These are phyloP conservation scores for Pachyseris speciosa DNA, from an alignment of 64 coral and sea anemone genomes.

Conservation along the genomic window DNA sequence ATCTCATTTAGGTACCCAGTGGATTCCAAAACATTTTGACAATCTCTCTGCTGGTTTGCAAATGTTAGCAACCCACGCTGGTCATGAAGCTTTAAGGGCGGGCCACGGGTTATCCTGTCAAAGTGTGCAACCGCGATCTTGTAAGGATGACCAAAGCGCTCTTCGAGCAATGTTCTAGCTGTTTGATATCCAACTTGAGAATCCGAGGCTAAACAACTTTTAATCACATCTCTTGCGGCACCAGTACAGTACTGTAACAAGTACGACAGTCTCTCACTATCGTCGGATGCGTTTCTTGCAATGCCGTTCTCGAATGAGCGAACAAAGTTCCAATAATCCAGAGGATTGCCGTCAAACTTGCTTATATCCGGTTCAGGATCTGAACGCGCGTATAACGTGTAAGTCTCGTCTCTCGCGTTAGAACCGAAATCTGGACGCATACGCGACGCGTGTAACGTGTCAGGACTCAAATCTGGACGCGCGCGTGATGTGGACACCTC, in stretches of 20 bases:
- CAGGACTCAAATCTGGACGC: neutral
- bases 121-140: constrained; percentile 45
- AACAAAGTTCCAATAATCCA: constrained; percentile 70
- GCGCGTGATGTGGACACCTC: neutral
- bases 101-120: constrained; percentile 51
- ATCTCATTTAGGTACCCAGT: constrained; percentile 57
- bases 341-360: constrained; percentile 42
- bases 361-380: constrained; percentile 14
- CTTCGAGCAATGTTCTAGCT: constrained; percentile 46
- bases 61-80: constrained; percentile 38
- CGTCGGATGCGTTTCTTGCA: constrained; percentile 2
- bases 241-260: constrained; percentile 57
- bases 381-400: neutral
- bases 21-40: constrained; percentile 9
- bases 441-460: neutral
- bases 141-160: constrained; percentile 73
- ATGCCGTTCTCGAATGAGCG: constrained; percentile 49
- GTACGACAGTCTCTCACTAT: constrained; percentile 62
- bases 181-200: constrained; percentile 38
- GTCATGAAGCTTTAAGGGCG: constrained; percentile 53
- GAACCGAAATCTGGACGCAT: neutral
- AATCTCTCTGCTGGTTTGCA: constrained; percentile 66
- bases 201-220: constrained; percentile 71
- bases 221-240: constrained; percentile 44
- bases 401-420: neutral